These are phyloP conservation scores for Cheilosia pagana DNA, from an alignment of 2,888 invertebrate genomes.

Conservation along the genomic window DNA sequence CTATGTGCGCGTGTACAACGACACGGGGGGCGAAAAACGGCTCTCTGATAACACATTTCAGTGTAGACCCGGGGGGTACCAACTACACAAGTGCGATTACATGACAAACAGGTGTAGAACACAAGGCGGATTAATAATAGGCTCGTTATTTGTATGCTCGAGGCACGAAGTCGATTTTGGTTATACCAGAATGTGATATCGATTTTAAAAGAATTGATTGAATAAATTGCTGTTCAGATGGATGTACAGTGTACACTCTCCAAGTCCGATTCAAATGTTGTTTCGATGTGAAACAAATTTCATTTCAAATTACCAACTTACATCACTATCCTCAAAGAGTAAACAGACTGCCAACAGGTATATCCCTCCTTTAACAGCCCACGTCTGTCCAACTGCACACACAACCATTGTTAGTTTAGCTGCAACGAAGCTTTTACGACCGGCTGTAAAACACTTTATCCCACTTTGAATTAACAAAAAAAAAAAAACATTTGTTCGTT, in stretches of 20 bases:
- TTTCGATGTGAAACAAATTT: too few relatives aligned
- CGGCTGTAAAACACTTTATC: conserved; percentile 24
- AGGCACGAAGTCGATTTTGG: neutral
- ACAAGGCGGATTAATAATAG: neutral
- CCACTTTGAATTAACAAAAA: conserved; percentile 6
- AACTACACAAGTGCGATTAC: conserved; percentile 1
- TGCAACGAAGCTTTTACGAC: conserved; percentile 34
- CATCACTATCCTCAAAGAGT: too few relatives aligned
- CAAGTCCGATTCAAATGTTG: too few relatives aligned
- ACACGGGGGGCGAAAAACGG: neutral
- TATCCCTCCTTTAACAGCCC: conserved; percentile 2
- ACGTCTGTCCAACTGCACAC: conserved; percentile 8
- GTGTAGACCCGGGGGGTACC: conserved; percentile 4
- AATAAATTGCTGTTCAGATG: neutral
- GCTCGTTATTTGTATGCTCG: neutral
- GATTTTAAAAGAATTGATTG: neutral
- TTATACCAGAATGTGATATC: too few relatives aligned
- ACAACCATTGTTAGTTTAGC: conserved; percentile 37
- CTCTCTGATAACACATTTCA: conserved; percentile 13
- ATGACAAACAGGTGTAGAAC: conserved; percentile 14
- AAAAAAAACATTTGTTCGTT: neutral
- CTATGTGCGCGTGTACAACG: conserved; percentile 1
- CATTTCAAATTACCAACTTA: too few relatives aligned
- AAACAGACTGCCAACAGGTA: neutral
- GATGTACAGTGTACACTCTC: too few relatives aligned